Evolutionary conservation across 2,888 invertebrate species (phyloP).

Genomic region (Phyto melanocephala): DNA sequence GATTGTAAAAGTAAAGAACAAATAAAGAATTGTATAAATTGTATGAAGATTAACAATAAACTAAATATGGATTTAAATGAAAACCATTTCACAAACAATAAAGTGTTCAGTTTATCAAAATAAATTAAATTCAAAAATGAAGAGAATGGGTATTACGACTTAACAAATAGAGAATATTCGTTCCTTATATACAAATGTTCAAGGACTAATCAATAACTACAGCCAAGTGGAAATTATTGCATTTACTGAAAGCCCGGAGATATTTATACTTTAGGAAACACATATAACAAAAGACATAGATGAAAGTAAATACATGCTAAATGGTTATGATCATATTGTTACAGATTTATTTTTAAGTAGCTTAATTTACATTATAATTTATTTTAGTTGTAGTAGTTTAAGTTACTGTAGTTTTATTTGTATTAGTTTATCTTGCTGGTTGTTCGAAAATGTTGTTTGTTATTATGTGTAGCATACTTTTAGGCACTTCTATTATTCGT

Average conservation of each 20-base stretch:
- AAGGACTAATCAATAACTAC: constrained; percentile 24
- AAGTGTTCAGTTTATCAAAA: background rate
- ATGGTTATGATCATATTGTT: background rate
- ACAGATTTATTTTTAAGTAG: too few species aligned
- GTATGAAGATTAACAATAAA: constrained; percentile 16
- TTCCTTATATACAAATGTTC: background rate
- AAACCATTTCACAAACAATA: constrained; percentile 24
- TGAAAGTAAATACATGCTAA: background rate
- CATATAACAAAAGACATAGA: background rate
- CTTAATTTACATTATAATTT: too few species aligned
- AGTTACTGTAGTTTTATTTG: too few species aligned
- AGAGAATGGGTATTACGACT: background rate
- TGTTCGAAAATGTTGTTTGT: too few species aligned
- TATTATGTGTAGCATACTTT: too few species aligned
- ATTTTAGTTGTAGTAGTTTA: too few species aligned
- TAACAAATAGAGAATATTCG: background rate
- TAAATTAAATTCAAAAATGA: constrained; percentile 9
- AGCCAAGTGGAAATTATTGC: constrained; percentile 8
- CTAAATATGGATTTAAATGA: constrained; percentile 17
- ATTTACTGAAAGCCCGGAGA: background rate
- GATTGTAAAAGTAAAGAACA: constrained; percentile 2
- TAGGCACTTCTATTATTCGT: too few species aligned
- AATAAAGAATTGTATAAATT: constrained; percentile 22
- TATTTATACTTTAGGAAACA: constrained; percentile 10
- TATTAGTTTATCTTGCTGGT: too few species aligned